Conservation (phyloP, 64 coral and sea anemone genomes). For the Stylophora pistillata region DNA sequence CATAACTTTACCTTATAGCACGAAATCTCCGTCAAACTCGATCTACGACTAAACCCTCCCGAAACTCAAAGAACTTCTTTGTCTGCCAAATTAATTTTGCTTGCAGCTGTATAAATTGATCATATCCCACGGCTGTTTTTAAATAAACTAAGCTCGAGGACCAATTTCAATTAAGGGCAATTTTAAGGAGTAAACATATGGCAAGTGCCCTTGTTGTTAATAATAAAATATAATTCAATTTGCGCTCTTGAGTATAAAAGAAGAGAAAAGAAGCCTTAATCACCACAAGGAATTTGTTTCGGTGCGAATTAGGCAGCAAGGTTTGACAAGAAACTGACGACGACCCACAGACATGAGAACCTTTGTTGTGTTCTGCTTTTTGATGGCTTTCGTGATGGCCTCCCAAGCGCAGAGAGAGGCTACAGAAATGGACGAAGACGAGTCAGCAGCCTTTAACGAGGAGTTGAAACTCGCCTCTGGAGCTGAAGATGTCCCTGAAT, state of each 20-base stretch:
- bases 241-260: constrained; percentile 1
- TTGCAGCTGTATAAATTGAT: not conserved
- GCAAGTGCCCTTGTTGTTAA: not conserved
- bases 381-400: constrained; percentile 18
- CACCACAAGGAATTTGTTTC: not conserved
- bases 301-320: not conserved
- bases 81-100: not conserved
- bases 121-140: not conserved
- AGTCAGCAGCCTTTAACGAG: not conserved
- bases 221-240: not conserved
- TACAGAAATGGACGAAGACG: constrained; percentile 18
- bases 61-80: too few species aligned
- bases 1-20: too few species aligned
- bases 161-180: not conserved
- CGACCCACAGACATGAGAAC: not conserved
- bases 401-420: constrained; percentile 8
- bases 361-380: constrained; percentile 15
- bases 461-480: not conserved
- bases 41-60: too few species aligned
- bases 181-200: constrained; percentile 5
- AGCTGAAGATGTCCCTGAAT: not conserved
- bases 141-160: not conserved
- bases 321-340: too few species aligned
- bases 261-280: not conserved
- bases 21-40: too few species aligned